A percentile compares a stretch with the other conserved stretches of the same genome.
phyloP scores from a whole-genome alignment of 2,113 vertebrate genomes.

The Ochotona curzoniae region DNA sequence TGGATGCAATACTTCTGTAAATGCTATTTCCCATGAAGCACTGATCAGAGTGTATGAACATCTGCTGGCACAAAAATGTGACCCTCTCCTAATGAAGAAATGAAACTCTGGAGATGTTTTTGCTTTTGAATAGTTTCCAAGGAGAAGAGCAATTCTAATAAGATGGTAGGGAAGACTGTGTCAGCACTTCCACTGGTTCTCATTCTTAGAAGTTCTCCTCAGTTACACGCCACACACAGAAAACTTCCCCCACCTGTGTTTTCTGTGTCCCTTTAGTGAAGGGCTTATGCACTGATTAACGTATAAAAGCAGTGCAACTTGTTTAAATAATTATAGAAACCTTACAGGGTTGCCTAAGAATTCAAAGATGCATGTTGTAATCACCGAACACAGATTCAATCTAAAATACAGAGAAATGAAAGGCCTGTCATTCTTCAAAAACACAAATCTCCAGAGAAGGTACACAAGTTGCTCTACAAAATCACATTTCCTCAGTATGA shows the following conservation, averaged over 20 bases:
- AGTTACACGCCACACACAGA: neutral
- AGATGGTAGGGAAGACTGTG: neutral
- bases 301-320: neutral
- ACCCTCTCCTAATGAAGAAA: neutral
- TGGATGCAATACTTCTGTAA: neutral
- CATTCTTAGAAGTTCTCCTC: neutral
- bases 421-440: neutral
- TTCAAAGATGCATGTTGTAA: neutral
- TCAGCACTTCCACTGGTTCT: neutral
- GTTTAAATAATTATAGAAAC: neutral
- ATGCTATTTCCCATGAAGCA: neutral
- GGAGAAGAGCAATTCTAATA: neutral
- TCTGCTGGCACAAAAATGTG: neutral
- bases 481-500: neutral
- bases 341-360: neutral
- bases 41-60: neutral
- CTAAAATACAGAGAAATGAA: neutral
- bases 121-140: neutral
- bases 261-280: neutral
- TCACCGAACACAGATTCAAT: slow-evolving; percentile 35
- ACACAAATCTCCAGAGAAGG: neutral
- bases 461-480: neutral
- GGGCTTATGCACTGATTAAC: neutral
- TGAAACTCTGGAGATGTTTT: neutral
- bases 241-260: neutral